Base-by-base conservation (phyloP, 2,113 vertebrate genomes). In the Anser brachyrhynchus region DNA sequence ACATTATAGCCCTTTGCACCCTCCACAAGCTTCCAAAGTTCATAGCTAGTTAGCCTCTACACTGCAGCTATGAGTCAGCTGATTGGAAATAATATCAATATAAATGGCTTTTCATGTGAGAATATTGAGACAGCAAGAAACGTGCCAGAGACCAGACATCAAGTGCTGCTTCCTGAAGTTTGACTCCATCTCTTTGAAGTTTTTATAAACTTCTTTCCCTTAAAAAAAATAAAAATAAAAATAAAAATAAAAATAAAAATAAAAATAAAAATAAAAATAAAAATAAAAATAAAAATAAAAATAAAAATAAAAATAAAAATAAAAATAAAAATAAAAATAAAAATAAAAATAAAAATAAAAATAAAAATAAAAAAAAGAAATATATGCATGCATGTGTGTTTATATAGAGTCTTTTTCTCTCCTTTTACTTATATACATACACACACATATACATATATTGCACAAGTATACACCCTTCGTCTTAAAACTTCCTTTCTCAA, bases 381-480 rank as follows among this genome's bases (percentile, higher is more conserved):
- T 59, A 69, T 14, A 19, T 39, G 17, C 33, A 11, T 26, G 33
- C 13, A 28, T 33, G 11, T 41, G 19, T 46, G 31, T 29, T 44
- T 41, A 14, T 26, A 55, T 2, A 71, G 78, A 57, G 11, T 28
- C 18, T 51, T 59, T 65, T 73, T 61, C 43, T 73, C 25, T 37
- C 16, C 72, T 21, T 62, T 91, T 91, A 57, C 80, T 7, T 15
- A n/a, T 29, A 41, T 29, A 39, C 11, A 28, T 33, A 23, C 9
- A 51, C 3, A 84, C 0, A 1, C 1, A 17, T 14, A 39, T 25
- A 23, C 13, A 37, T 8, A 33, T 43, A 46, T 51, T 33, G 9
- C 10, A 84, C 89, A 52, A 83, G 90, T 49, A 29, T 13, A 64
- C 16, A 26, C 49, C 61, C 13, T 69, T 81, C 3, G 1, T 49